These are phyloP conservation scores for Drosophila barbarae DNA, from an alignment of 2,888 invertebrate species.

Conservation along the genomic window DNA sequence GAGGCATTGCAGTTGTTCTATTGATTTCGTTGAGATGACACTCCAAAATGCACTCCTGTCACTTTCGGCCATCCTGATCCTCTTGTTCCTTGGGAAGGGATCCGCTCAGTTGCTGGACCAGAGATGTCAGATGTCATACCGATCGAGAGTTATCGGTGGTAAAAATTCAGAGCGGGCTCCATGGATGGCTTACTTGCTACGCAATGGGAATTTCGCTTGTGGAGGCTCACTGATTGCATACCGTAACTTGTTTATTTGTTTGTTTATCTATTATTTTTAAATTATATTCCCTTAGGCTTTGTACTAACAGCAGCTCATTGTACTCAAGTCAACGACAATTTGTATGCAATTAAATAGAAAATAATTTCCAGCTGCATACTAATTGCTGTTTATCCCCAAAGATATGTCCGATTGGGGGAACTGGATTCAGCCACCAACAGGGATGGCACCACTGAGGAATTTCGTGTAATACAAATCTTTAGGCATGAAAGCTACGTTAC, in stretches of 20 bases:
- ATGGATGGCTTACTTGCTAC: slow-evolving; percentile 15
- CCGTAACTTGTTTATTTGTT: background rate
- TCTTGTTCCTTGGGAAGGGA: background rate
- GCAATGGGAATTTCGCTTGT: background rate
- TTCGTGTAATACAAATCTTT: background rate
- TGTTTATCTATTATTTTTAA: background rate
- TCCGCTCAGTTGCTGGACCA: background rate
- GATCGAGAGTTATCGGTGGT: slow-evolving; percentile 9
- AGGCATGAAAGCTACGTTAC: background rate
- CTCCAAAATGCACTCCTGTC: background rate
- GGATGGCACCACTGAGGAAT: slow-evolving; percentile 4
- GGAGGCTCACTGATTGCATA: slow-evolving; percentile 19
- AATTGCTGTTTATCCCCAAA: background rate
- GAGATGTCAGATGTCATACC: background rate
- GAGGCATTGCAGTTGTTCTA: background rate
- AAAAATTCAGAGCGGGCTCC: background rate
- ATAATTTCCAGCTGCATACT: background rate
- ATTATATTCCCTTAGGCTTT: background rate
- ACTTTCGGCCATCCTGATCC: background rate
- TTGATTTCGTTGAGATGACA: background rate
- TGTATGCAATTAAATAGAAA: background rate
- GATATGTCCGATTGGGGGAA: slow-evolving; percentile 14
- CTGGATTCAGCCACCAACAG: slow-evolving; percentile 2
- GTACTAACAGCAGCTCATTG: slow-evolving; percentile 12
- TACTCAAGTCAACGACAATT: slow-evolving; percentile 1